A percentile compares a stretch with the other conserved stretches of the same genome.
phyloP scores from a whole-genome alignment of 2,113 vertebrate species.

The Pterophyllum scalare region DNA sequence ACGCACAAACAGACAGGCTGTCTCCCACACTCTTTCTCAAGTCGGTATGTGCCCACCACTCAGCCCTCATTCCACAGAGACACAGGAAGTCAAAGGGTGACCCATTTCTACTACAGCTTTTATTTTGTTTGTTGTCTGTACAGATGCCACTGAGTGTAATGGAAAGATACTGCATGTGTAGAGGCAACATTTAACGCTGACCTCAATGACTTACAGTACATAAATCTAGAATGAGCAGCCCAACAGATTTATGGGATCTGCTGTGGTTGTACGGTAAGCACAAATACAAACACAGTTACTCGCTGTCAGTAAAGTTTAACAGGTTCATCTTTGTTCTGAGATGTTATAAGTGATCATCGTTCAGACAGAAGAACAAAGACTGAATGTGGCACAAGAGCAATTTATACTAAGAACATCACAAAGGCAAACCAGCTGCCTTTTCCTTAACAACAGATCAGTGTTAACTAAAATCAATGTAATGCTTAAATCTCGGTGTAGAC shows the following conservation, averaged over 20 bases:
- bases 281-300: background rate
- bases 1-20: background rate
- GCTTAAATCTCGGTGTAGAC: background rate
- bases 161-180: slow-evolving; percentile 32
- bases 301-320: background rate
- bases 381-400: background rate
- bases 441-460: background rate
- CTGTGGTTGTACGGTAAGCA: background rate
- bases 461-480: background rate
- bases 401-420: background rate
- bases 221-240: background rate
- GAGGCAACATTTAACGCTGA: slow-evolving; percentile 16
- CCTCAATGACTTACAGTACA: slow-evolving; percentile 1
- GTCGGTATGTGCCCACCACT: slow-evolving; percentile 23
- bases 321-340: background rate
- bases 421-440: slow-evolving; percentile 32
- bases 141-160: slow-evolving; percentile 35
- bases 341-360: background rate
- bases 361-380: background rate
- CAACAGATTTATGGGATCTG: background rate
- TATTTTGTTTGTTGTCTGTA: slow-evolving; percentile 50
- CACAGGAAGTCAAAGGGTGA: slow-evolving; percentile 74
- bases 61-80: slow-evolving; percentile 38
- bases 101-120: slow-evolving; percentile 68
- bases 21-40: slow-evolving; percentile 6